phyloP scores from a whole-genome alignment of 2,888 invertebrate species.

The Xanthorhoe spadicearia region DNA sequence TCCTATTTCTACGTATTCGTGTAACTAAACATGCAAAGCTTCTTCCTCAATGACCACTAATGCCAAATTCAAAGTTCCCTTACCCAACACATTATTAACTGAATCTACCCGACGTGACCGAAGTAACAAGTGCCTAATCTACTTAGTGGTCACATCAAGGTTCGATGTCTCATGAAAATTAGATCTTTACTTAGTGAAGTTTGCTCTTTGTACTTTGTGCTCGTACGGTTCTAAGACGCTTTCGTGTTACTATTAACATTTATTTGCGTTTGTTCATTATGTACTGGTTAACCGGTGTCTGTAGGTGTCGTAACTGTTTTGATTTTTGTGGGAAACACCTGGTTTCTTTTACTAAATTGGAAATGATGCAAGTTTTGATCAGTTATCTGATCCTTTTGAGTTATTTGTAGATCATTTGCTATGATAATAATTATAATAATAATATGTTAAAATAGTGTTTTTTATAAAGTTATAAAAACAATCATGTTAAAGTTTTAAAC shows the following conservation, averaged over 20 bases:
- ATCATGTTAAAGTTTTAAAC: too few species aligned
- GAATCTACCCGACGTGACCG: constrained; percentile 53
- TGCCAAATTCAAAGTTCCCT: constrained; percentile 55
- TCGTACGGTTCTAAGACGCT: constrained; percentile 16
- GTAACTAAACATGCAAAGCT: constrained; percentile 47
- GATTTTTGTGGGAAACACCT: background rate
- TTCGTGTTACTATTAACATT: constrained; percentile 29
- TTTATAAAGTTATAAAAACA: too few species aligned
- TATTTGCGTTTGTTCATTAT: constrained; percentile 15
- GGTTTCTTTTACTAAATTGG: background rate
- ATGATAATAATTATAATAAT: too few species aligned
- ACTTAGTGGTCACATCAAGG: constrained; percentile 65
- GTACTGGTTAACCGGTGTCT: background rate
- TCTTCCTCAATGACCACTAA: constrained; percentile 54
- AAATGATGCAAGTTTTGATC: too few species aligned
- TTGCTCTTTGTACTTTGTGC: constrained; percentile 45
- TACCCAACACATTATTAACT: constrained; percentile 57
- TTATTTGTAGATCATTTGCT: too few species aligned
- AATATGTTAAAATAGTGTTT: too few species aligned
- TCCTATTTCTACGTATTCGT: constrained; percentile 38
- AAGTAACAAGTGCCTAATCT: constrained; percentile 71
- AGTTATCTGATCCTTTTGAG: too few species aligned
- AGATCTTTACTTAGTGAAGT: constrained; percentile 59
- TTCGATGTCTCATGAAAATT: constrained; percentile 71
- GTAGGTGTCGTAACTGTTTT: background rate